phyloP scores from a whole-genome alignment of 1,140 invertebrate genomes.

The Brachionus rotundiformis region DNA sequence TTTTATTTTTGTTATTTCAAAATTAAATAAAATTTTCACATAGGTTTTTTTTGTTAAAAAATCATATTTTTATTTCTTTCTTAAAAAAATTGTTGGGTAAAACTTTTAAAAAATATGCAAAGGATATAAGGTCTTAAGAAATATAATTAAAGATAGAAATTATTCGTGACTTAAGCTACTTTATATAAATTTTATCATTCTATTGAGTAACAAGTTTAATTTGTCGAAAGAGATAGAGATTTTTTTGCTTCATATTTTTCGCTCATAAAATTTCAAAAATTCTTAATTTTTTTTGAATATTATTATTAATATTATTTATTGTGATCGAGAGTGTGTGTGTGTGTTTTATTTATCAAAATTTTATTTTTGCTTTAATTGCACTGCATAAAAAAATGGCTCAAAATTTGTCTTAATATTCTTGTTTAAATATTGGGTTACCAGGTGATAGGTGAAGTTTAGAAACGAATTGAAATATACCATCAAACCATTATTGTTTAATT shows the following conservation, averaged over 20 bases:
- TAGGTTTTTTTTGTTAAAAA: background rate
- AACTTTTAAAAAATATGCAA: background rate
- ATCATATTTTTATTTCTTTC: background rate
- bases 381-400: background rate
- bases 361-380: background rate
- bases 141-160: background rate
- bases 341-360: constrained; percentile 1
- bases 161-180: background rate
- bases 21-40: background rate
- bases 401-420: constrained; percentile 33
- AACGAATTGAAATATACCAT: no score
- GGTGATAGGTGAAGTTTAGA: background rate
- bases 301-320: constrained; percentile 40
- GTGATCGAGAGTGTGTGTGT: background rate
- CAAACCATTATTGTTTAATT: no score
- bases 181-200: background rate
- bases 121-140: background rate
- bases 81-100: background rate
- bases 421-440: background rate
- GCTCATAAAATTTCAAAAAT: constrained; percentile 23
- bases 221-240: background rate
- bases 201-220: constrained; percentile 7
- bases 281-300: constrained; percentile 27
- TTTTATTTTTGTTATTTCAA: background rate
- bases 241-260: background rate